Base-by-base conservation (phyloP, 2,113 vertebrate genomes). In the Chloropsis cyanopogon region DNA sequence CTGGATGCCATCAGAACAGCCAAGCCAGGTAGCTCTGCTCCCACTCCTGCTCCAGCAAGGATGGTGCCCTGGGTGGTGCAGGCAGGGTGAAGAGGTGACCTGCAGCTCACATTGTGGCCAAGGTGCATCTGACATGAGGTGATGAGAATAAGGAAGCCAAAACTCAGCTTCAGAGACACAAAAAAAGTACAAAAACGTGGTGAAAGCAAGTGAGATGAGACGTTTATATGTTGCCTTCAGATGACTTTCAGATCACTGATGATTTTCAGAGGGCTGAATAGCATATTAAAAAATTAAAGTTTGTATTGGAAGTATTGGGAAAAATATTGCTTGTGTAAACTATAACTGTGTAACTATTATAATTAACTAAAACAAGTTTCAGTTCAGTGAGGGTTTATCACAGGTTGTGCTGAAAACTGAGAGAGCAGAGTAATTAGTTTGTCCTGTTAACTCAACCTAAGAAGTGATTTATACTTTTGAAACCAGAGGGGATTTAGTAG, bases 121-220 rank as follows among this genome's bases (percentile, higher is more conserved):
- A 41, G 22, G 15, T 1, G 1, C 21, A 31, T 11, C 56, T 50
- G 39, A 70, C 33, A 49, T 13, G 47, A 46, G 10, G 10, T n/a
- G 37, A 61, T 2, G 4, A 29, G 50, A 82, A 65, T 41, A 24
- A 53, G 22, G 23, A 87, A 75, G 52, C 5, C 9, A 61, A 73
- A 73, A 69, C 53, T 33, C 54, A 65, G 24, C 7, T 60, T 29
- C 16, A 80, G 24, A 33, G 2, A 73, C 26, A 20, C 5, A 3
- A 37, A 33, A 22, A 22, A 14, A 6, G 3, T n/a, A 60, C 2
- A 52, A 56, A 72, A 82, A 9, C 0, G 0, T 24, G 3, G 7
- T 44, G n/a, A 81, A 84, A 70, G 53, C 14, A 11, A 4, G 6
- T 21, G 47, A 44, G 31, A 44, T 37, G 16, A 77, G 7, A 2